Base-by-base conservation (phyloP, 2,113 vertebrate species). In the Eudyptes chrysolophus region DNA sequence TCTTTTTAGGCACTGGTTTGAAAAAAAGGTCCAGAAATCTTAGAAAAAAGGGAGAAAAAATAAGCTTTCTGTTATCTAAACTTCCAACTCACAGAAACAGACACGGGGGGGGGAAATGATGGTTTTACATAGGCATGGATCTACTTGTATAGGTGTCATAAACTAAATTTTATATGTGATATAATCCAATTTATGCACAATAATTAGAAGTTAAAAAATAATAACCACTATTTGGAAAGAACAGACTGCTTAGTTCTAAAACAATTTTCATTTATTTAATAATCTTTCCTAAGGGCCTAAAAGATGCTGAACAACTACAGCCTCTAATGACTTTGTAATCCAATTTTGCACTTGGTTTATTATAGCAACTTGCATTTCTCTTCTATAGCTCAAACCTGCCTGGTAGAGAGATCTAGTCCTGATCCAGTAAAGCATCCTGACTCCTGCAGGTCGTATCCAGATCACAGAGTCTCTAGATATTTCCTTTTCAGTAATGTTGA, bases 271-370 rank as follows among this genome's bases (percentile, higher is more conserved):
- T 74, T 88, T 89, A 44, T 87, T 88, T 79, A 76, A 64, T 88
- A 90, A 84, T 80, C 72, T 94, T 91, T 94, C 82, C 64, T 84
- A 93, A 71, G 44, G 16, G 30, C 46, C 72, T 94, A 79, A 92
- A 94, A 93, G 75, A 87, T 88, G 44, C 82, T 82, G 64, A 92
- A 77, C 32, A 93, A 64, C 60, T 85, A 48, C 19, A 90, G 58
- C 62, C 58, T 78, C 55, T 95, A 88, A 92, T 76, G 75, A 90
- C 79, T 94, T 78, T 21, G 46, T 72, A 91, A 95, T 93, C 87
- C 82, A 92, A 70, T 93, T 95, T 91, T 94, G 87, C 36, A 91
- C 72, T 87, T 86, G 85, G 70, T 46, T 94, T 94, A 84, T 86
- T 88, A 88, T n/a, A 94, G 92, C 25, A 93, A 46, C 62, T 62